Conservation (phyloP, 2,113 vertebrate species). For the Electrona antarctica region DNA sequence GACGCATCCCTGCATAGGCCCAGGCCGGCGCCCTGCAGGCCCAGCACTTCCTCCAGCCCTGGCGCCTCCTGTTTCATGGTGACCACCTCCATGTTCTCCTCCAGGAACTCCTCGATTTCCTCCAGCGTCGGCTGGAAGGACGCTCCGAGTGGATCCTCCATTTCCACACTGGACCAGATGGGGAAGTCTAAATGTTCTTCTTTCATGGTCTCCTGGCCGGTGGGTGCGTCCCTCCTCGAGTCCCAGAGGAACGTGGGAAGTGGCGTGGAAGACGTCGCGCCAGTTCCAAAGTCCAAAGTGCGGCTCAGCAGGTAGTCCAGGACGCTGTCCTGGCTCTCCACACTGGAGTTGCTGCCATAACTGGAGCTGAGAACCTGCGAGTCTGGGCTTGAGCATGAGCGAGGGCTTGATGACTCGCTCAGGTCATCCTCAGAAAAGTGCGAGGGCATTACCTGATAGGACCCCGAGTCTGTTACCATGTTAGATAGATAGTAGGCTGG, state of each 20-base stretch:
- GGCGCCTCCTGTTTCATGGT: constrained; percentile 79
- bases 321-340: constrained; percentile 87
- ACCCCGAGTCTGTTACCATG: constrained; percentile 81
- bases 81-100: constrained; percentile 92
- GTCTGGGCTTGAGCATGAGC: constrained; percentile 92
- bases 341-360: constrained; percentile 81
- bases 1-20: constrained; percentile 76
- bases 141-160: constrained; percentile 78
- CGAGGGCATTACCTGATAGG: constrained; percentile 88
- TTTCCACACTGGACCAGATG: constrained; percentile 78
- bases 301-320: constrained; percentile 91
- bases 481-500: constrained; percentile 77
- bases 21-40: constrained; percentile 76
- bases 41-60: constrained; percentile 76
- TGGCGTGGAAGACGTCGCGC: constrained; percentile 40
- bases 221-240: constrained; percentile 75
- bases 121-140: constrained; percentile 93
- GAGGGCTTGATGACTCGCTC: constrained; percentile 89
- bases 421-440: constrained; percentile 90
- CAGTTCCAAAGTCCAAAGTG: constrained; percentile 78
- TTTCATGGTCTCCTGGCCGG: constrained; percentile 74
- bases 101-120: constrained; percentile 95
- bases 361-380: constrained; percentile 89
- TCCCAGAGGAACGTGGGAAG: constrained; percentile 80
- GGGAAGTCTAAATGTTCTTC: constrained; percentile 86